Evolutionary conservation across 2,888 invertebrate genomes (phyloP).

Genomic region (Microplitis manilae): DNA sequence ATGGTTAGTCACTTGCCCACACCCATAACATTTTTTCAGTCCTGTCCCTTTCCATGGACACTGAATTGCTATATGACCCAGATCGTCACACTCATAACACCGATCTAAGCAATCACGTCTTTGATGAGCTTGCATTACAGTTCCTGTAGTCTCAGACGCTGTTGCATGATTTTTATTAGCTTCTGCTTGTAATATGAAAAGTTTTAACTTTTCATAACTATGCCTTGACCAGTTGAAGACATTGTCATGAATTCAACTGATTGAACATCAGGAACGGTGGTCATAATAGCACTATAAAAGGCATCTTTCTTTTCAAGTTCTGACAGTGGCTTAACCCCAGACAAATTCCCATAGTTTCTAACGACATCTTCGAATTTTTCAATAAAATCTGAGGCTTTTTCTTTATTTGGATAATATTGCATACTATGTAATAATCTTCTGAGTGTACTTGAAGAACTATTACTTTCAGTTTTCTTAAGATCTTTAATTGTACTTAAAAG

Average conservation of each 20-base stretch:
- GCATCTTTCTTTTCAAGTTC: conserved; percentile 49
- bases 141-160: conserved; percentile 11
- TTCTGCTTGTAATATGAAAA: conserved; percentile 45
- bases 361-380: conserved; percentile 48
- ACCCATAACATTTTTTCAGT: conserved; percentile 38
- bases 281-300: conserved; percentile 43
- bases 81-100: conserved; percentile 42
- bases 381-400: conserved; percentile 45
- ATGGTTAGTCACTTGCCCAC: conserved; percentile 30
- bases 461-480: conserved; percentile 47
- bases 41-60: conserved; percentile 41
- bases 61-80: conserved; percentile 42
- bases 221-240: conserved; percentile 42
- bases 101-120: conserved; percentile 4
- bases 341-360: conserved; percentile 43
- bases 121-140: neutral
- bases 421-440: conserved; percentile 45
- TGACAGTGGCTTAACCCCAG: conserved; percentile 40
- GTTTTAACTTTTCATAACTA: conserved; percentile 45
- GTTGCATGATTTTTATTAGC: conserved; percentile 40
- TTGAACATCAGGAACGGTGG: conserved; percentile 43
- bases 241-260: conserved; percentile 46
- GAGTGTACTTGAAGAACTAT: conserved; percentile 41
- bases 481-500: conserved; percentile 46
- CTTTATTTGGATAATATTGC: conserved; percentile 39